These are phyloP conservation scores for Achroia grisella DNA, from an alignment of 1,140 invertebrate species.

Conservation along the genomic window DNA sequence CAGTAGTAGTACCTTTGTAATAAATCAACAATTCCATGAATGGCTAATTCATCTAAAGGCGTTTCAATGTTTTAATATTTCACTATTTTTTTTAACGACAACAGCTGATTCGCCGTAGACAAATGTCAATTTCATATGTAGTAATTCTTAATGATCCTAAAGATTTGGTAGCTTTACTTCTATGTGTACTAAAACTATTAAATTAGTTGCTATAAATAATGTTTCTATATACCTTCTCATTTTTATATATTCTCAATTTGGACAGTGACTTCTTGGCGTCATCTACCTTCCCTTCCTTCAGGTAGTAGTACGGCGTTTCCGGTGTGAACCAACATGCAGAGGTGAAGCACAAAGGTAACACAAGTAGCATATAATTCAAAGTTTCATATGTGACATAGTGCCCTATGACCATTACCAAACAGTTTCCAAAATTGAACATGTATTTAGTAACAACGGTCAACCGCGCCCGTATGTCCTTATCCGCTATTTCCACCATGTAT, in stretches of 20 bases:
- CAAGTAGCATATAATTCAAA: slow-evolving; percentile 55
- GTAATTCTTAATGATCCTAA: too few species aligned
- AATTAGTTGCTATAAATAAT: too few species aligned
- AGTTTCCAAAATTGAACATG: slow-evolving; percentile 77
- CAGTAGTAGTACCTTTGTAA: too few species aligned
- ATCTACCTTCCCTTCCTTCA: slow-evolving; percentile 66
- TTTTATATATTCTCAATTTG: slow-evolving; percentile 41
- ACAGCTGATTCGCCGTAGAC: too few species aligned
- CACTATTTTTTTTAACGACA: too few species aligned
- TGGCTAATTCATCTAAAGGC: too few species aligned
- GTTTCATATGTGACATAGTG: slow-evolving; percentile 61
- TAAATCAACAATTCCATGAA: too few species aligned
- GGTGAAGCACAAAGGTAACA: slow-evolving; percentile 68
- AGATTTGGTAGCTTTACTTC: too few species aligned
- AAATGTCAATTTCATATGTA: too few species aligned
- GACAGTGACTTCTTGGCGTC: slow-evolving; percentile 49
- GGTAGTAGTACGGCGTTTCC: slow-evolving; percentile 81
- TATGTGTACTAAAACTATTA: neutral
- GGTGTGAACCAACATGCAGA: slow-evolving; percentile 78
- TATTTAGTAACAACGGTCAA: slow-evolving; percentile 77
- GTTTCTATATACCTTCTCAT: slow-evolving; percentile 42
- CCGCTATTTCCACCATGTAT: slow-evolving; percentile 79
- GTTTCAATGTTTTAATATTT: too few species aligned
- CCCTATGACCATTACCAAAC: slow-evolving; percentile 67
- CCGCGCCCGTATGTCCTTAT: slow-evolving; percentile 76